These are phyloP conservation scores for Girardia tigrina DNA, from an alignment of 2,888 invertebrate genomes.

Conservation along the genomic window DNA sequence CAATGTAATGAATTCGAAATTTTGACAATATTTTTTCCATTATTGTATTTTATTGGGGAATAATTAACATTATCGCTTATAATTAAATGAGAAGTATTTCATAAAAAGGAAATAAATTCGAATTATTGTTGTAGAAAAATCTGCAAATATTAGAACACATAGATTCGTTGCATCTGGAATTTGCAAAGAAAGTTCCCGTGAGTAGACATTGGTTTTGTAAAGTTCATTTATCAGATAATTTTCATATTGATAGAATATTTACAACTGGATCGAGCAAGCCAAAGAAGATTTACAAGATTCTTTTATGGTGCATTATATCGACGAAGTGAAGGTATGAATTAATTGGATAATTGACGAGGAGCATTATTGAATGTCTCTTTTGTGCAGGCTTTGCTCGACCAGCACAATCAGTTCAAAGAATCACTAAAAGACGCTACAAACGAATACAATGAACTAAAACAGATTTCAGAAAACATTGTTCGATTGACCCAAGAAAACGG, in stretches of 20 bases:
- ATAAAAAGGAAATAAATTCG: too few species aligned
- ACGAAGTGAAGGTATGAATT: slow-evolving; percentile 62
- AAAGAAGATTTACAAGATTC: slow-evolving; percentile 97
- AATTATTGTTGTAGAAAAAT: slow-evolving; percentile 27
- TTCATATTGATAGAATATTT: slow-evolving; percentile 63
- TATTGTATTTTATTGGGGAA: too few species aligned
- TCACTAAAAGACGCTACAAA: slow-evolving; percentile 15
- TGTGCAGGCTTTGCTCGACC: background rate
- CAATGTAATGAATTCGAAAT: too few species aligned
- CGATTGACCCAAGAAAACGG: slow-evolving; percentile 25
- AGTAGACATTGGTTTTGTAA: slow-evolving; percentile 45
- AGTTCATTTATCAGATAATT: background rate
- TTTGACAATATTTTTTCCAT: too few species aligned
- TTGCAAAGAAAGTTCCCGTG: slow-evolving; percentile 89
- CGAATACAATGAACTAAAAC: slow-evolving; percentile 21
- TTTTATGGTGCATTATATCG: slow-evolving; percentile 98
- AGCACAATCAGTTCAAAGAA: slow-evolving; percentile 26
- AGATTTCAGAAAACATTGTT: slow-evolving; percentile 1
- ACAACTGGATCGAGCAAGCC: slow-evolving; percentile 97
- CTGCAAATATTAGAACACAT: slow-evolving; percentile 45
- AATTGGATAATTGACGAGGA: background rate
- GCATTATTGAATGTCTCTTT: background rate
- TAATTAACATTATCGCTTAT: too few species aligned
- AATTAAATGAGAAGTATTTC: too few species aligned
- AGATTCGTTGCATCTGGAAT: slow-evolving; percentile 58